Conservation (phyloP, 2,888 invertebrate genomes). For the Clusia tigrina region DNA sequence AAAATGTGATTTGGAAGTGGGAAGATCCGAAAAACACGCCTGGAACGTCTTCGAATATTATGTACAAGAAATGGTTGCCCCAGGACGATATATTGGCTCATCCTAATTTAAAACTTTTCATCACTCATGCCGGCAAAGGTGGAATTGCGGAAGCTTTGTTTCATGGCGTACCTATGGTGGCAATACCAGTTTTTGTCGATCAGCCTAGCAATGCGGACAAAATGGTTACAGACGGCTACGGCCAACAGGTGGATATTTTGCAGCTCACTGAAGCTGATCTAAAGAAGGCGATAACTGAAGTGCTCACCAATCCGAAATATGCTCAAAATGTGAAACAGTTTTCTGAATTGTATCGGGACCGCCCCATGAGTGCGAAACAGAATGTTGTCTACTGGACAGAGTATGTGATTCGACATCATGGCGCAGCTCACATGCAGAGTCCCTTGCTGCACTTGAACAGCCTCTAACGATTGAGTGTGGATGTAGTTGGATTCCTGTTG, state of each 20-base stretch:
- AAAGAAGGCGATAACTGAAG: conserved; percentile 40
- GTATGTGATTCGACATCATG: conserved; percentile 68
- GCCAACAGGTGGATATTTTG: conserved; percentile 42
- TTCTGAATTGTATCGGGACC: conserved; percentile 66
- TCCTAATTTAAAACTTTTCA: conserved; percentile 69
- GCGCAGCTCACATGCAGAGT: conserved; percentile 67
- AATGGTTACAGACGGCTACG: conserved; percentile 49
- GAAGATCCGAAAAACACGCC: conserved; percentile 67
- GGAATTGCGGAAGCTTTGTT: conserved; percentile 71
- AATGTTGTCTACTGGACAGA: conserved; percentile 69
- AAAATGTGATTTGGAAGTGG: conserved; percentile 77
- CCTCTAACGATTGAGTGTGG: conserved; percentile 65
- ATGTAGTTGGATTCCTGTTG: conserved; percentile 55
- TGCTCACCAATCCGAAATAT: conserved; percentile 50
- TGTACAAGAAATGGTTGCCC: conserved; percentile 71
- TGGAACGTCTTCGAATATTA: conserved; percentile 62
- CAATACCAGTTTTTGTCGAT: conserved; percentile 58
- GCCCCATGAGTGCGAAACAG: conserved; percentile 66
- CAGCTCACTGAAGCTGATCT: conserved; percentile 42
- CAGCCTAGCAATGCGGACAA: conserved; percentile 50
- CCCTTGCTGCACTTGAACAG: conserved; percentile 64
- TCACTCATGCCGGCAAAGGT: conserved; percentile 74
- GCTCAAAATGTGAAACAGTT: conserved; percentile 57
- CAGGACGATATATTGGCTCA: conserved; percentile 73
- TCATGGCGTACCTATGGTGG: conserved; percentile 68